A percentile compares a stretch with the other conserved stretches of the same genome.
phyloP scores from a whole-genome alignment of 2,797 vertebrate genomes.

The Bradypodion ventrale region DNA sequence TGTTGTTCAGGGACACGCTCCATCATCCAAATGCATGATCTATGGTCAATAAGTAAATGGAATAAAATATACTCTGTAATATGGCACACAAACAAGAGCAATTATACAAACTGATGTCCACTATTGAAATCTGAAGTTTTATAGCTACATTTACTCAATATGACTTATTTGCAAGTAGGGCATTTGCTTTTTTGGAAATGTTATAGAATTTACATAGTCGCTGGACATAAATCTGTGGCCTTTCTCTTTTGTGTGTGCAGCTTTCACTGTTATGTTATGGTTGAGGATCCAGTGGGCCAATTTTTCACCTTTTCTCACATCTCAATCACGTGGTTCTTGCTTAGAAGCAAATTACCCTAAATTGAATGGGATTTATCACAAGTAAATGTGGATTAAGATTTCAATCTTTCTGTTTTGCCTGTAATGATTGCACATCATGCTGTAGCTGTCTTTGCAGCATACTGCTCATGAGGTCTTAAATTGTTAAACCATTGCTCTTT shows the following conservation, averaged over 20 bases:
- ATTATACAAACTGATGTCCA: not conserved
- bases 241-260: conserved; percentile 2
- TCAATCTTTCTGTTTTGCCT: not conserved
- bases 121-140: not conserved
- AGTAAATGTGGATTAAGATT: not conserved
- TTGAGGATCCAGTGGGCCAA: not conserved
- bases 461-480: not conserved
- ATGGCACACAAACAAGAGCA: not conserved
- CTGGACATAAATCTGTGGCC: not conserved
- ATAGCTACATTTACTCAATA: not conserved
- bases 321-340: not conserved
- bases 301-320: not conserved
- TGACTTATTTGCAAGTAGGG: not conserved
- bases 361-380: not conserved
- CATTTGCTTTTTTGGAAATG: not conserved
- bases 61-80: not conserved
- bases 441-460: not conserved
- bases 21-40: no score
- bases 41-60: not conserved
- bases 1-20: not conserved
- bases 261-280: not conserved
- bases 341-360: not conserved
- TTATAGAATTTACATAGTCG: no score
- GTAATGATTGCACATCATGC: not conserved
- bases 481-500: not conserved